Conservation (phyloP, 2,888 invertebrate genomes). For the Encarsia formosa region DNA sequence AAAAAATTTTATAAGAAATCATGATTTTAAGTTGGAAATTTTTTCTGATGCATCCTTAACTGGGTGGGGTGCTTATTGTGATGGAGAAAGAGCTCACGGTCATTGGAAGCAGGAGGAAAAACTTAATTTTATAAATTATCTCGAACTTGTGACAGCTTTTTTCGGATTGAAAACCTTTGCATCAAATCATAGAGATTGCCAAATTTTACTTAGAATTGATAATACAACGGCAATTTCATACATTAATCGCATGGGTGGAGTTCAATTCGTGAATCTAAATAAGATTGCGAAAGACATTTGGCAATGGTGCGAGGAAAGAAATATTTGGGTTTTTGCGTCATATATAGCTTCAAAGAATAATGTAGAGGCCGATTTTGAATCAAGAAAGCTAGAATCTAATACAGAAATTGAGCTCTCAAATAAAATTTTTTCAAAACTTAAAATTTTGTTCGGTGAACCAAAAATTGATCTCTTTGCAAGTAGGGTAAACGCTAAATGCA, state of each 20-base stretch:
- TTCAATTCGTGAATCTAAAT: conserved; percentile 24
- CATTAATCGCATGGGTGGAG: conserved; percentile 29
- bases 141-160: conserved; percentile 12
- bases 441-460: conserved; percentile 6
- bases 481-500: conserved; percentile 21
- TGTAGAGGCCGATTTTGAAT: conserved; percentile 31
- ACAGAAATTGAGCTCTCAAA: conserved; percentile 25
- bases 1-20: conserved; percentile 4
- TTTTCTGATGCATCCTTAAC: conserved; percentile 26
- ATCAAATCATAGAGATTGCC: not conserved
- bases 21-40: conserved; percentile 21
- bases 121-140: not conserved
- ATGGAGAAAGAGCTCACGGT: conserved; percentile 9
- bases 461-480: conserved; percentile 25
- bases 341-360: conserved; percentile 29
- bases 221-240: conserved; percentile 32
- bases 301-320: conserved; percentile 28
- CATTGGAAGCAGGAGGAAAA: conserved; percentile 14
- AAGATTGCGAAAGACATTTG: conserved; percentile 26
- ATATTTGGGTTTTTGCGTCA: conserved; percentile 28
- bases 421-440: conserved; percentile 10
- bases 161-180: conserved; percentile 16
- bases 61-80: conserved; percentile 22
- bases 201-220: conserved; percentile 29
- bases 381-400: conserved; percentile 25